A percentile compares a stretch with the other conserved stretches of the same genome.
Evolutionary conservation across 1,140 invertebrate species (phyloP).

Genomic region (Choristoneura fumiferana): DNA sequence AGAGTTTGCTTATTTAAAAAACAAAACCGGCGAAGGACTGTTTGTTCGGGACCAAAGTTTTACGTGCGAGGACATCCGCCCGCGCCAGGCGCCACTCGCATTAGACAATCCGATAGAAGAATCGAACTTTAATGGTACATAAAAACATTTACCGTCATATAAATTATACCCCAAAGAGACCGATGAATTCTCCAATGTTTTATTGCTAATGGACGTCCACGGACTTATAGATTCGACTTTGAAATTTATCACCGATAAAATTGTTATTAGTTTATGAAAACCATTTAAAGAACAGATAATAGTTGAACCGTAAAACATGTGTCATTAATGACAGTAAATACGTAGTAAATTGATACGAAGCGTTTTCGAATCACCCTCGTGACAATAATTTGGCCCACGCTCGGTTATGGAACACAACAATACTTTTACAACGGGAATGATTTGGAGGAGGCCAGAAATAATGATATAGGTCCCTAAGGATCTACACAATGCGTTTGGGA

Average conservation of each 20-base stretch:
- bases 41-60: constrained; percentile 65
- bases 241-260: constrained; percentile 53
- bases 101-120: constrained; percentile 68
- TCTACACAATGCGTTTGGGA: constrained; percentile 64
- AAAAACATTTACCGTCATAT: constrained; percentile 73
- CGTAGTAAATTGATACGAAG: constrained; percentile 71
- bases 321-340: constrained; percentile 52
- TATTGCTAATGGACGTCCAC: constrained; percentile 61
- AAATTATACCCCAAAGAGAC: constrained; percentile 70
- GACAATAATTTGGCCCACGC: constrained; percentile 66
- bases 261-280: constrained; percentile 21
- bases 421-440: constrained; percentile 51
- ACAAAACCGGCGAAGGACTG: constrained; percentile 56
- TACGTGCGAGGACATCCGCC: constrained; percentile 54
- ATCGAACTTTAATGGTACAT: constrained; percentile 71
- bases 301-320: constrained; percentile 43
- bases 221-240: constrained; percentile 51
- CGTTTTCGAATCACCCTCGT: constrained; percentile 63
- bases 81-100: constrained; percentile 66
- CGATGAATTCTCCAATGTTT: constrained; percentile 69
- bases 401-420: constrained; percentile 43
- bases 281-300: constrained; percentile 18
- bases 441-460: constrained; percentile 68
- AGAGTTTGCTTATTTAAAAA: constrained; percentile 64
- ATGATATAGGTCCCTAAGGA: constrained; percentile 73